Evolutionary conservation across 2,113 vertebrate species (phyloP).

Genomic region (Eclectus roratus): DNA sequence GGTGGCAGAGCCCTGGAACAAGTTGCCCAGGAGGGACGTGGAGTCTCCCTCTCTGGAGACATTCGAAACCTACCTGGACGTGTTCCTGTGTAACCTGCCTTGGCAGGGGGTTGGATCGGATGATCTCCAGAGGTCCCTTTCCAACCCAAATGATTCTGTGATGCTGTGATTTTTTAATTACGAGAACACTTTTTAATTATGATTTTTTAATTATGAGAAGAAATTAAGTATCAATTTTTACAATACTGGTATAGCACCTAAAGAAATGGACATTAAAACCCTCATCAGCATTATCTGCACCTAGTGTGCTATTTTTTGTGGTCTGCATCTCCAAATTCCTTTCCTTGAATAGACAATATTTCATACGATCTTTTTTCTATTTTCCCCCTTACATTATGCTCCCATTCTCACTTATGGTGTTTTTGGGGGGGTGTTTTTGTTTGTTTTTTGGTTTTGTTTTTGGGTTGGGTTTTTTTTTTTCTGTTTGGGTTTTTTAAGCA

Average conservation of each 20-base stretch:
- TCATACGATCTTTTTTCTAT: background rate
- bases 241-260: background rate
- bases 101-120: background rate
- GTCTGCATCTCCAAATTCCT: background rate
- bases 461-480: background rate
- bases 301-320: background rate
- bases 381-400: background rate
- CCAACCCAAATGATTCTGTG: background rate
- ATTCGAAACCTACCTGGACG: background rate
- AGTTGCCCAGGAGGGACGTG: background rate
- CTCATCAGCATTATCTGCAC: background rate
- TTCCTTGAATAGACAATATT: background rate
- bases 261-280: background rate
- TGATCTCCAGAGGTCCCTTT: background rate
- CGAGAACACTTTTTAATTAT: background rate
- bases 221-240: background rate
- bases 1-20: background rate
- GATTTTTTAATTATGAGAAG: background rate
- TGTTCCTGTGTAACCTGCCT: background rate
- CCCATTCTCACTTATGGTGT: accelerated
- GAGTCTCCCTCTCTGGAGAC: background rate
- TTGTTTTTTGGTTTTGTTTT: no score
- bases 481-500: accelerated
- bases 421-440: no score
- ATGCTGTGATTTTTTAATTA: background rate